These are phyloP conservation scores for Lottia gigantea DNA, from an alignment of 2,888 invertebrate species.

Conservation along the genomic window DNA sequence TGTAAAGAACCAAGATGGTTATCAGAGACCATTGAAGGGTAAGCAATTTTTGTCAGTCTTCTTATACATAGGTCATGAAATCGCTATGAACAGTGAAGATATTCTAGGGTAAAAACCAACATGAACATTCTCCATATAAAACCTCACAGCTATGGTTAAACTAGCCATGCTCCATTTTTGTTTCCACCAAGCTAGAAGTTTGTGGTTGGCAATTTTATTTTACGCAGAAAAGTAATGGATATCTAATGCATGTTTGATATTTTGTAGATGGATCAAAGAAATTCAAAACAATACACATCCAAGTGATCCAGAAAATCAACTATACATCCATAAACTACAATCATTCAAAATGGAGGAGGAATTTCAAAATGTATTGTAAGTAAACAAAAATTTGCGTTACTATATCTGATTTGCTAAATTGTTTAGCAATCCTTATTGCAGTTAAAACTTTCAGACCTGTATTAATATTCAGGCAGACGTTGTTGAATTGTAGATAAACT, in stretches of 20 bases:
- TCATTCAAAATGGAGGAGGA: slow-evolving; percentile 43
- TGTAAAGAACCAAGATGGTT: slow-evolving; percentile 96
- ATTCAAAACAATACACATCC: slow-evolving; percentile 36
- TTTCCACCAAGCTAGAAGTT: not conserved
- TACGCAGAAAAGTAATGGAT: no score
- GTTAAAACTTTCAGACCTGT: no score
- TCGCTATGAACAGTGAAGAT: no score
- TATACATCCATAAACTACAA: slow-evolving; percentile 29
- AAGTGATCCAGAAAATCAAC: slow-evolving; percentile 22
- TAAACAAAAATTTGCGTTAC: slow-evolving; percentile 11
- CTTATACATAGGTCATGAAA: no score
- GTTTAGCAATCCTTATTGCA: no score
- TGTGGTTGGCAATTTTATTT: slow-evolving; percentile 16
- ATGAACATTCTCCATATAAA: no score
- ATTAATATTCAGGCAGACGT: no score
- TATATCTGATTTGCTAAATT: no score
- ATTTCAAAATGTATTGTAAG: slow-evolving; percentile 46
- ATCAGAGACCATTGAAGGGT: slow-evolving; percentile 88
- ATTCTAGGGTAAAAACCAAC: no score
- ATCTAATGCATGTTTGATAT: not conserved
- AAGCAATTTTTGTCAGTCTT: slow-evolving; percentile 11
- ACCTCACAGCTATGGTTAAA: no score
- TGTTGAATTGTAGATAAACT: no score
- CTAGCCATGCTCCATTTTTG: no score
- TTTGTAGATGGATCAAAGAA: slow-evolving; percentile 47